Conservation (phyloP, 2,113 vertebrate species). For the Tylochromis polylepis region DNA sequence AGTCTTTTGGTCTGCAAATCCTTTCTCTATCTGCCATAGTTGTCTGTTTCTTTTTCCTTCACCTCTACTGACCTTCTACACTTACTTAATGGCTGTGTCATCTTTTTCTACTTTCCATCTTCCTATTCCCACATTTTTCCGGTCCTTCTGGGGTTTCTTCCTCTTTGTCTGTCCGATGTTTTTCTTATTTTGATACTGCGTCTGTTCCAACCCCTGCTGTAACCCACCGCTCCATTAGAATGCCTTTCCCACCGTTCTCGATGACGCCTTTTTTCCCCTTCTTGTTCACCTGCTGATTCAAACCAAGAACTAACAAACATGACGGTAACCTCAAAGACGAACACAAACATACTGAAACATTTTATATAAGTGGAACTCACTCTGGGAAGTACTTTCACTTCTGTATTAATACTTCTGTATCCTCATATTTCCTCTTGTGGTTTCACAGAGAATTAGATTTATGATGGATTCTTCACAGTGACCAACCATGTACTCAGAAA, state of each 20-base stretch:
- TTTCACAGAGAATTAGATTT: not conserved
- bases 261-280: not conserved
- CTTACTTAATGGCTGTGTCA: constrained; percentile 46
- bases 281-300: not conserved
- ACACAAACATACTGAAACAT: not conserved
- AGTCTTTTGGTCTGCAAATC: not conserved
- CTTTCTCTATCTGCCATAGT: not conserved
- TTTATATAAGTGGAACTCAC: constrained; percentile 2
- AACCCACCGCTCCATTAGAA: not conserved
- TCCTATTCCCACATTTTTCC: constrained; percentile 46
- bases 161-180: constrained; percentile 21
- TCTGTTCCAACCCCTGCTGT: constrained; percentile 1
- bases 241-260: constrained; percentile 20
- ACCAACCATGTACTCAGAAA: not conserved
- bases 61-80: constrained; percentile 33
- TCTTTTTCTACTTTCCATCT: constrained; percentile 57
- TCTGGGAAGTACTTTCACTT: constrained; percentile 23
- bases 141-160: constrained; percentile 43
- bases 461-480: not conserved
- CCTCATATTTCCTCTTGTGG: constrained; percentile 1
- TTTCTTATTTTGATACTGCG: not conserved
- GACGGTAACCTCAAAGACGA: not conserved
- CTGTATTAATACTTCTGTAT: constrained; percentile 9
- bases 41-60: constrained; percentile 62
- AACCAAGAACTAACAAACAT: not conserved